A percentile compares a stretch with the other conserved stretches of the same genome.
Conservation (phyloP, 1,140 invertebrate species). For the Chlorops oryzae region DNA sequence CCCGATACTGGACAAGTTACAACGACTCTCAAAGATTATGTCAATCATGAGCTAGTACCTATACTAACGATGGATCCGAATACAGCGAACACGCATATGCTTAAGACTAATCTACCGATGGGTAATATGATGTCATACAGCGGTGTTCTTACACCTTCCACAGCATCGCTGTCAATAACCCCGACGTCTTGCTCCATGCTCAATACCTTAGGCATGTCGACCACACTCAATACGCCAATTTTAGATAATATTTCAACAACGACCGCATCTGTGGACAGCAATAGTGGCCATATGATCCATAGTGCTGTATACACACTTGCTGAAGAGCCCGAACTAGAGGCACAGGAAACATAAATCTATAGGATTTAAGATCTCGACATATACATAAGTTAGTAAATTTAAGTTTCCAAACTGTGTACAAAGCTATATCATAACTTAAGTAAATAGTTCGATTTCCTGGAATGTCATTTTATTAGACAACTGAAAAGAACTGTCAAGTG, state of each 20-base stretch:
- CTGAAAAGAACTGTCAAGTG: too few species aligned
- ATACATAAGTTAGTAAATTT: too few species aligned
- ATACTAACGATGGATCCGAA: slow-evolving; percentile 46
- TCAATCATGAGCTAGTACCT: slow-evolving; percentile 45
- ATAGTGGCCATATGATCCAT: slow-evolving; percentile 27
- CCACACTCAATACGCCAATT: slow-evolving; percentile 48
- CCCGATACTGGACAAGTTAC: slow-evolving; percentile 18
- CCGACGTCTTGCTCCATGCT: neutral
- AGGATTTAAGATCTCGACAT: slow-evolving; percentile 34
- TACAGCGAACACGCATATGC: slow-evolving; percentile 21
- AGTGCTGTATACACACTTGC: slow-evolving; percentile 57
- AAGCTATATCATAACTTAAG: too few species aligned
- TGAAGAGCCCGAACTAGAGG: slow-evolving; percentile 58
- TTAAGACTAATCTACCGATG: slow-evolving; percentile 15
- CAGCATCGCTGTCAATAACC: neutral
- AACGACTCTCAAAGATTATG: slow-evolving; percentile 35
- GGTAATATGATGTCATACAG: slow-evolving; percentile 5
- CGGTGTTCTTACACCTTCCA: neutral
- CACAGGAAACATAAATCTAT: slow-evolving; percentile 47
- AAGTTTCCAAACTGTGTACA: too few species aligned
- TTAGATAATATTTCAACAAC: slow-evolving; percentile 45
- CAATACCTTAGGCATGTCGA: slow-evolving; percentile 28
- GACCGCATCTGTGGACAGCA: slow-evolving; percentile 30
- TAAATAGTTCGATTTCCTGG: too few species aligned
- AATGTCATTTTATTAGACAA: too few species aligned